Evolutionary conservation across 2,888 invertebrate genomes (phyloP), one percentile per base, ranked within the genome.

Genomic region (Exocentrus adspersus): DNA sequence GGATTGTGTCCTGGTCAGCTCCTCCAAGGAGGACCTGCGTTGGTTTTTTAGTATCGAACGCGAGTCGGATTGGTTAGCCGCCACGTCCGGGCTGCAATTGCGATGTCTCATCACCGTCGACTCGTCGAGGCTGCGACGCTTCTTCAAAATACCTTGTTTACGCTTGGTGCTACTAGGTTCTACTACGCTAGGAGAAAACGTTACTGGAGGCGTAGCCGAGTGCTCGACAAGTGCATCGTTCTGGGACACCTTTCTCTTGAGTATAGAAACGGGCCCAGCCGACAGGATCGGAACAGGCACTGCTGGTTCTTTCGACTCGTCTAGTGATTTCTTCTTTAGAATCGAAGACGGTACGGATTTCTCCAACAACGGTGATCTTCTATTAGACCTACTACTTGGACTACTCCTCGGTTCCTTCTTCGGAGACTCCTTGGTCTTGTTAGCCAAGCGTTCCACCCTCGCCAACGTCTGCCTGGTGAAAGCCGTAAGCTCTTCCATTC

Each of bases 41-140:
- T 86, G 85, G 77, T 88, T 88, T 79, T 90, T 90, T 58, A 91
- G 81, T 69, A 90, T 91, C 2, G 90, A 89, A 70, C 86, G 87
- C 37, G 86, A 86, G 75, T 90, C 89, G 2, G 80, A 78, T 58
- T 86, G 86, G 75, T 87, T 87, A 10, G 88, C 87, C 42, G 89
- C 87, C 42, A 89, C 88, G 76, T 90, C 90, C 1, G 90, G 90
- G 64, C 90, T 90, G 72, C 89, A 90, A 59, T 90, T 90, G 56
- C 90, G 85, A 71, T 89, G 86, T 45, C 89, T 83, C 67, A 89
- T 84, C 56, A 90, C 90, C 80, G 90, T 89, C 19, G 88, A 89
- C 78, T 94, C 94, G 73, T 94, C 93, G 71, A 94, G 84, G 77
- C 93, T 93, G 60, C 92, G 88, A 28, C 93, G 89, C 83, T 93